These are phyloP conservation scores for Caranx melampygus DNA, from an alignment of 2,113 vertebrate species.

Conservation along the genomic window DNA sequence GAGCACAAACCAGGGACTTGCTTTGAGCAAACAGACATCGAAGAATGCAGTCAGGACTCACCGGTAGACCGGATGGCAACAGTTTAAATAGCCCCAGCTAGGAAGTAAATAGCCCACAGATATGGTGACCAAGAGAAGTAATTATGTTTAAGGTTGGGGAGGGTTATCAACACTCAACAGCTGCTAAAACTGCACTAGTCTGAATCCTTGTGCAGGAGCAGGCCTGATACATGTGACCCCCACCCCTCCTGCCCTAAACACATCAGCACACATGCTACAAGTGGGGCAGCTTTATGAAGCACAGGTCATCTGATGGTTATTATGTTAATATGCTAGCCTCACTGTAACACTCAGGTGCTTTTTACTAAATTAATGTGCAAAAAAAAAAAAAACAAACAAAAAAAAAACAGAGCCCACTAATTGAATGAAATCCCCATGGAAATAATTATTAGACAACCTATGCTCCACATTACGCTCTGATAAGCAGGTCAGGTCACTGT, in stretches of 20 bases:
- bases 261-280: background rate
- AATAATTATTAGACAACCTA: constrained; percentile 35
- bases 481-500: constrained; percentile 42
- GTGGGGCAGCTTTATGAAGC: constrained; percentile 7
- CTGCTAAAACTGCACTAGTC: constrained; percentile 48
- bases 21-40: constrained; percentile 1
- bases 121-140: constrained; percentile 24
- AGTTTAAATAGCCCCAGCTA: constrained; percentile 49
- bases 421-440: background rate
- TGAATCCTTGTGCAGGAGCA: constrained; percentile 22
- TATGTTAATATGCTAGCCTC: constrained; percentile 1
- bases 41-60: constrained; percentile 26
- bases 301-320: constrained; percentile 29
- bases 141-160: constrained; percentile 37
- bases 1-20: background rate
- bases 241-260: background rate
- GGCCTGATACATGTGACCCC: constrained; percentile 5
- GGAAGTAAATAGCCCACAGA: constrained; percentile 45
- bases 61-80: constrained; percentile 48
- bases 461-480: constrained; percentile 29
- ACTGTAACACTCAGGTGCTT: constrained; percentile 2
- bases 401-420: background rate
- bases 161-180: constrained; percentile 46
- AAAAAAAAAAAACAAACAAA: background rate
- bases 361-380: background rate